Percentiles rank a stretch among this genome's conserved stretches.
Conservation (phyloP, 2,113 vertebrate genomes). For the Hyperopisus bebe region DNA sequence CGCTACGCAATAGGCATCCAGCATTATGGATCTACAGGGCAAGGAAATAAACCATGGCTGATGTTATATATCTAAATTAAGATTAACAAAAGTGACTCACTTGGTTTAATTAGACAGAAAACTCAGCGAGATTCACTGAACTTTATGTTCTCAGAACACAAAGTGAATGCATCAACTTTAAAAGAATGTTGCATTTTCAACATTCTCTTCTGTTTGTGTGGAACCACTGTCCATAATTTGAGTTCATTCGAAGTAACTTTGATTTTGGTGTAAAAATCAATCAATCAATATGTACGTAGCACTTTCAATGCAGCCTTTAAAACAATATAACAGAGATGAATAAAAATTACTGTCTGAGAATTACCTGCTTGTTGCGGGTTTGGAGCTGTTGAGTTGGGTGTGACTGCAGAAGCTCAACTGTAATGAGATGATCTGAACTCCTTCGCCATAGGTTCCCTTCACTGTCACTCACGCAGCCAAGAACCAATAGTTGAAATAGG, state of each 20-base stretch:
- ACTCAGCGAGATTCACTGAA: background rate
- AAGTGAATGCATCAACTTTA: background rate
- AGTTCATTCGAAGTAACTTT: background rate
- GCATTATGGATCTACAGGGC: too few species aligned
- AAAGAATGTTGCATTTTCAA: background rate
- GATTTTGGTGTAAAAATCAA: background rate
- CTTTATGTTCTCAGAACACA: background rate
- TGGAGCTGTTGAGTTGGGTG: slow-evolving; percentile 26
- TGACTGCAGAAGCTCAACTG: slow-evolving; percentile 54
- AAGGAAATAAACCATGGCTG: background rate
- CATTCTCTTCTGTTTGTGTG: background rate
- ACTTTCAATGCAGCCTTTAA: background rate
- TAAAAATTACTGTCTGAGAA: background rate
- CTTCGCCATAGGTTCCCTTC: slow-evolving; percentile 62
- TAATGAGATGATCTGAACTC: slow-evolving; percentile 52
- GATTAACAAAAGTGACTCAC: background rate
- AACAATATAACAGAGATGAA: background rate
- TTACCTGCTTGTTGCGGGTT: slow-evolving; percentile 41
- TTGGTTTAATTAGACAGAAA: background rate
- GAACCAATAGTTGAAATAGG: slow-evolving; percentile 51
- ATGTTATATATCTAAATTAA: background rate
- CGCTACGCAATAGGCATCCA: background rate
- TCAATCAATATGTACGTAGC: background rate
- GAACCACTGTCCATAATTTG: background rate
- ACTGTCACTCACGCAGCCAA: slow-evolving; percentile 57